Evolutionary conservation across 1,140 invertebrate species (phyloP), one percentile per base, ranked within the genome.

Genomic region (Drosophila setifemur): DNA sequence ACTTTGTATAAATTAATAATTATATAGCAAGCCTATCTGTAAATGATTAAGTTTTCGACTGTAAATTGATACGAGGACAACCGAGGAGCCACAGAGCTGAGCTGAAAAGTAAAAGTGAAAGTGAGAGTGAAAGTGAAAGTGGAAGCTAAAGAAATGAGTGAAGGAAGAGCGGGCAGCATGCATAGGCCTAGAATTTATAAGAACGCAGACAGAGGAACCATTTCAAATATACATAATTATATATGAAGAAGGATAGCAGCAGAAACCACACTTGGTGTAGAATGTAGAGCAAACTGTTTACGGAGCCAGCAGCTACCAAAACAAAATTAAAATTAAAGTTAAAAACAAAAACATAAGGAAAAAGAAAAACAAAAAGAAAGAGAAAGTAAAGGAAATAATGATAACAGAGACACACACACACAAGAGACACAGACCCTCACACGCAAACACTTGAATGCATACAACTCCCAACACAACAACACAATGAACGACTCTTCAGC

Each of bases 11-110:
- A 79, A 86, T 67, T 58, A 78, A 55, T 54, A 28, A 55, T 49
- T 63, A 58, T 64, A 74, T 67, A 75, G 49, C 68, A 66, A 60
- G 61, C 43, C 43, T 69, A 77, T 77, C 54, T 82, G 78, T 82
- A 82, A 83, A 83, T 83, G 73, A 70, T 78, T 78, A 69, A 70
- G 29, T 64, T 73, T 71, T 85, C 69, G 79, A 85, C 74, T 83
- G 78, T 83, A 83, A 74, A 85, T 82, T 79, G 42, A 60, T 45
- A 42, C 48, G 45, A 9, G 40, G 64, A 55, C 31, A 39, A 69
- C 28, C 12, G 25, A 63, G 35, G 29, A 54, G 28, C 16, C 19
- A 44, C 1, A 14, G 6, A 14, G 14, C 33, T 18, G 33, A 37
- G 14, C 14, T 18, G 29, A 48, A 42, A 43, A 37, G 19, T 29